Percentiles rank a stretch among this genome's conserved stretches.
Conservation (phyloP, 2,888 invertebrate genomes). For the Eugnorisma glareosa region DNA sequence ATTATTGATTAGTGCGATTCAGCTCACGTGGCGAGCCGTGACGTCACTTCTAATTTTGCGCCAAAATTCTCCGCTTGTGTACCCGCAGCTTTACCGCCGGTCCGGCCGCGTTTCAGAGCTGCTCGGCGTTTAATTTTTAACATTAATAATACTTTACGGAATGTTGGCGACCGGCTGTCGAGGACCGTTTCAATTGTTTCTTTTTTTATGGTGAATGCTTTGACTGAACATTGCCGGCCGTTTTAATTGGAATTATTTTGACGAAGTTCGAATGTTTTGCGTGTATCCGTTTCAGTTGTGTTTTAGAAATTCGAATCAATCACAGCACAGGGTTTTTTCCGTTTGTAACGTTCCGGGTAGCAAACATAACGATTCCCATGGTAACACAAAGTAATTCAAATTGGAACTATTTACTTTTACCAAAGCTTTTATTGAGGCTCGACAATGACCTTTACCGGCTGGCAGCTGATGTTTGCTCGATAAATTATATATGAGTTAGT, state of each 20-base stretch:
- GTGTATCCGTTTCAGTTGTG: slow-evolving; percentile 1
- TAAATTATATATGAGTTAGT: slow-evolving; percentile 42
- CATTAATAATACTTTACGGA: slow-evolving; percentile 48
- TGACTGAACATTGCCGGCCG: slow-evolving; percentile 21
- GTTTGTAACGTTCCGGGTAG: slow-evolving; percentile 5
- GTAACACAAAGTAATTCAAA: slow-evolving; percentile 18
- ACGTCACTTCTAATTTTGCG: slow-evolving; percentile 61
- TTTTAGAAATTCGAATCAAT: not conserved
- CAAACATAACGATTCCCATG: slow-evolving; percentile 37
- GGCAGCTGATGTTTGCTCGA: slow-evolving; percentile 34
- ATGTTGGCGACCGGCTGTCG: slow-evolving; percentile 23
- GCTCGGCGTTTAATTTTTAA: slow-evolving; percentile 40
- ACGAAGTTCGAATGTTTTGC: slow-evolving; percentile 36
- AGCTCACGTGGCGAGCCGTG: slow-evolving; percentile 47
- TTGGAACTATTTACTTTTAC: slow-evolving; percentile 37
- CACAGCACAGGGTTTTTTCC: not conserved
- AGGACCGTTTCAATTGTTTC: slow-evolving; percentile 26
- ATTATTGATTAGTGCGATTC: slow-evolving; percentile 65
- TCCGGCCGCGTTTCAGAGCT: slow-evolving; percentile 28
- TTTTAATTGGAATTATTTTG: slow-evolving; percentile 49
- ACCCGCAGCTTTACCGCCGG: slow-evolving; percentile 19
- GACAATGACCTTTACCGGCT: slow-evolving; percentile 54
- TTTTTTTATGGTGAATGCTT: slow-evolving; percentile 37
- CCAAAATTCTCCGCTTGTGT: slow-evolving; percentile 28
- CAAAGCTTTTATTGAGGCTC: not conserved